These are phyloP conservation scores for Tringa solitaria DNA, from an alignment of 2,113 vertebrate species.

Conservation along the genomic window DNA sequence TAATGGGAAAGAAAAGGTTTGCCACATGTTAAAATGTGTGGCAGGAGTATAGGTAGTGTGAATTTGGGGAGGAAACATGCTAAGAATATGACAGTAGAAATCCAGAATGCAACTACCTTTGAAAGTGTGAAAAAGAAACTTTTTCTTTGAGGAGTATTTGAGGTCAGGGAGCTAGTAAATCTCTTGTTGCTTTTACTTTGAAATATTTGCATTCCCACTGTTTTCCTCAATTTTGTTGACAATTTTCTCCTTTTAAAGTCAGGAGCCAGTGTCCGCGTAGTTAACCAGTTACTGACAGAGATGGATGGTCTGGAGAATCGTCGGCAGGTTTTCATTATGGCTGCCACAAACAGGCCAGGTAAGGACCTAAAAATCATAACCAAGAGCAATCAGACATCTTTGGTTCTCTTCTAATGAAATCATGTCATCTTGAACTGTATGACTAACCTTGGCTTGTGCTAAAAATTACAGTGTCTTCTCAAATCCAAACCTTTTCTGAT, in stretches of 20 bases:
- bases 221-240: not conserved
- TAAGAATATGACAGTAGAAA: not conserved
- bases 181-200: not conserved
- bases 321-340: slow-evolving; percentile 94
- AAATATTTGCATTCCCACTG: not conserved
- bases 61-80: not conserved
- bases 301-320: slow-evolving; percentile 94
- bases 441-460: not conserved
- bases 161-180: not conserved
- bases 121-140: not conserved
- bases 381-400: fast-evolving
- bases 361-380: not conserved
- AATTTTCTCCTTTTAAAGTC: slow-evolving; percentile 70
- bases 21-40: fast-evolving
- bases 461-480: not conserved
- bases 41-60: not conserved
- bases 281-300: slow-evolving; percentile 96
- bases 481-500: not conserved
- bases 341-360: slow-evolving; percentile 97
- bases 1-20: not conserved
- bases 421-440: not conserved
- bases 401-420: not conserved
- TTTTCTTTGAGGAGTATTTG: not conserved
- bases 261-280: slow-evolving; percentile 89
- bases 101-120: not conserved